These are phyloP conservation scores for Sycophila texana DNA, from an alignment of 2,888 invertebrate genomes.

Conservation along the genomic window DNA sequence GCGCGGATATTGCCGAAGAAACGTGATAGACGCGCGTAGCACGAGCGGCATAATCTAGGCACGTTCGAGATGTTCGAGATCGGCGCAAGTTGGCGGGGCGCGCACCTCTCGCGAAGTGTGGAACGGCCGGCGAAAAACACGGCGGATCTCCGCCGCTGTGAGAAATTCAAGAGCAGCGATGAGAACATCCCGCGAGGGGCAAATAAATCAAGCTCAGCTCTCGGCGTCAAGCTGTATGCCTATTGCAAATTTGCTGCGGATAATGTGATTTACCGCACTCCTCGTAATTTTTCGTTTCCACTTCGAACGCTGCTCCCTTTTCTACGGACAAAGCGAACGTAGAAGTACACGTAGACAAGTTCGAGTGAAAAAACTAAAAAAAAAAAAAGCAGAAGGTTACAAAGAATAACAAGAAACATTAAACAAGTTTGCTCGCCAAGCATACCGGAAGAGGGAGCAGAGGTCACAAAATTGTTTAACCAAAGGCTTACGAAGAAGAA, in stretches of 20 bases:
- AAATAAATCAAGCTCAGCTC: constrained; percentile 29
- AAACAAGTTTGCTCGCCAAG: constrained; percentile 7
- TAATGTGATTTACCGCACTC: background rate
- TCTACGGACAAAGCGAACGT: no score
- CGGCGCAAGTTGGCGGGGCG: background rate
- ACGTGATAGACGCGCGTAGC: constrained; percentile 28
- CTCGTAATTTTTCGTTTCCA: no score
- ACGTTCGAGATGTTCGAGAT: constrained; percentile 16
- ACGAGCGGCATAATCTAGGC: constrained; percentile 40
- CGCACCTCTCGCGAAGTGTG: background rate
- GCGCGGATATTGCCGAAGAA: constrained; percentile 4
- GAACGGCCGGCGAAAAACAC: background rate
- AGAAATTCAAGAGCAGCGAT: constrained; percentile 34
- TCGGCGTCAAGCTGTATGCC: background rate
- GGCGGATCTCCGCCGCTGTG: background rate
- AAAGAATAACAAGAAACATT: no score
- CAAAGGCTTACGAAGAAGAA: background rate
- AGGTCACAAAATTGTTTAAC: constrained; percentile 23
- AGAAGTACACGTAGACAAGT: no score
- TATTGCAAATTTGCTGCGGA: background rate
- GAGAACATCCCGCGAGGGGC: constrained; percentile 33
- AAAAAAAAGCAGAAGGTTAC: no score
- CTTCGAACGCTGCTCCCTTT: no score
- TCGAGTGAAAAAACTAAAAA: no score
- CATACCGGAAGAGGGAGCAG: constrained; percentile 31